Evolutionary conservation across 2,888 invertebrate species (phyloP), one percentile per base, ranked within the genome.

Genomic region (Drosophila melanocephala): DNA sequence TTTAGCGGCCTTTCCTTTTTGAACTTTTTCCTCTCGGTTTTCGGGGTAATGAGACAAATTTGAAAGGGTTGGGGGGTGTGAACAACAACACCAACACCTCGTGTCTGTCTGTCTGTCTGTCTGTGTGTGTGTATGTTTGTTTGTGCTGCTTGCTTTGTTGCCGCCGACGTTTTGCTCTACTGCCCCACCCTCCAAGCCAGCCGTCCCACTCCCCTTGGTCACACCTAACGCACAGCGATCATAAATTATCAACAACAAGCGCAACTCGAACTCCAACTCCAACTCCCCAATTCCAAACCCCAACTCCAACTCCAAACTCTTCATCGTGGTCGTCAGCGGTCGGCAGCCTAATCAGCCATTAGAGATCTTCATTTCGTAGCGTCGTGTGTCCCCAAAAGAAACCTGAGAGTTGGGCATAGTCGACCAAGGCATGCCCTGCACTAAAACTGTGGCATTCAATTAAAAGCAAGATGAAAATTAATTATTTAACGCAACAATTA

Each of bases 241-340:
- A 89, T 87, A 87, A 87, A 87, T 87, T 84, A 87, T 89, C 84
- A 78, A 63, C 69, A 71, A 71, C 83, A 69, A 85, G 68, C 61
- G 58, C 72, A 42, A 77, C 75, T 67, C 58, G 67, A 59, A 59
- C 62, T 67, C 56, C 52, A 28, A 50, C 50, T 47, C 22, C 44
- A 39, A 39, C 56, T 57, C 56, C 56, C 56, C 28, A n/a, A n/a
- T 28, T 57, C 56, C n/a, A 57, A 57, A 57, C 56, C 30, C 39
- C 47, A 57, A 57, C 39, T 39, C 57, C 47, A 22, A 22, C 22
- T 39, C 28, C 7, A 28, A 51, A 28, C 51, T 28, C 39, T 39
- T 57, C 22, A 9, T 28, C 56, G 14, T 56, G 19, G 51, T 30
- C n/a, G 57, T 62, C 39, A 12, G 16, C 52, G 42, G 33, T 72